These are phyloP conservation scores for Silurus meridionalis DNA, from an alignment of 2,113 vertebrate genomes.

Conservation along the genomic window DNA sequence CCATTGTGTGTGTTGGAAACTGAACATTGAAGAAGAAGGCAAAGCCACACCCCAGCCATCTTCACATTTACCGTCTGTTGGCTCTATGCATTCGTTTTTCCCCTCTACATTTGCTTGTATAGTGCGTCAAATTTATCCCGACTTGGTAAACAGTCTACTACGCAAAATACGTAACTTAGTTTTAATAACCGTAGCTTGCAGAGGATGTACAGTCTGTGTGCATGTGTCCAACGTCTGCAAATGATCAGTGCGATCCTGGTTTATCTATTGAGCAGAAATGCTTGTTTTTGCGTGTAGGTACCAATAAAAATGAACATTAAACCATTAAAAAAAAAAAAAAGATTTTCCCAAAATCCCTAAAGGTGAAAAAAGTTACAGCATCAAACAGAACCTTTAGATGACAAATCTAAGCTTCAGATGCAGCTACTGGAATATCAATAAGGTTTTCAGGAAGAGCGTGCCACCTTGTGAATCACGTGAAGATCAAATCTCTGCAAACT, in stretches of 20 bases:
- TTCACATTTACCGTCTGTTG: conserved; percentile 9
- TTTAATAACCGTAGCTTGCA: conserved; percentile 25
- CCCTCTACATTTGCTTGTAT: conserved; percentile 42
- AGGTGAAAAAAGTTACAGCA: conserved; percentile 13
- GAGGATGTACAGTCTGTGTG: conserved; percentile 10
- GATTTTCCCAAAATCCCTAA: conserved; percentile 18
- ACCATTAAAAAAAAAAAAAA: conserved; percentile 32
- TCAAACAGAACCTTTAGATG: conserved; percentile 19
- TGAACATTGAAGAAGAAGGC: conserved; percentile 23
- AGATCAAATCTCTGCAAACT: too few relatives aligned
- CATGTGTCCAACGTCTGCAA: neutral
- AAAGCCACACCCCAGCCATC: conserved; percentile 18
- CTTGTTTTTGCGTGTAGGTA: neutral
- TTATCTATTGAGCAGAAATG: neutral
- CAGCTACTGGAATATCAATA: neutral
- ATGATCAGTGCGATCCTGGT: conserved; percentile 24
- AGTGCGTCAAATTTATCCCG: conserved; percentile 20
- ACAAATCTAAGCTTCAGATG: conserved; percentile 17
- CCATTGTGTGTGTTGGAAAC: neutral
- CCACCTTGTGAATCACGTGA: neutral
- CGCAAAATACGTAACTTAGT: neutral
- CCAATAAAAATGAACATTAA: conserved; percentile 13
- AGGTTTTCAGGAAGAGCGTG: neutral
- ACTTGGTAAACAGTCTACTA: conserved; percentile 24
- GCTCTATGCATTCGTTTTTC: conserved; percentile 5